These are phyloP conservation scores for Babylonia areolata DNA, from an alignment of 1,140 invertebrate genomes.

Conservation along the genomic window DNA sequence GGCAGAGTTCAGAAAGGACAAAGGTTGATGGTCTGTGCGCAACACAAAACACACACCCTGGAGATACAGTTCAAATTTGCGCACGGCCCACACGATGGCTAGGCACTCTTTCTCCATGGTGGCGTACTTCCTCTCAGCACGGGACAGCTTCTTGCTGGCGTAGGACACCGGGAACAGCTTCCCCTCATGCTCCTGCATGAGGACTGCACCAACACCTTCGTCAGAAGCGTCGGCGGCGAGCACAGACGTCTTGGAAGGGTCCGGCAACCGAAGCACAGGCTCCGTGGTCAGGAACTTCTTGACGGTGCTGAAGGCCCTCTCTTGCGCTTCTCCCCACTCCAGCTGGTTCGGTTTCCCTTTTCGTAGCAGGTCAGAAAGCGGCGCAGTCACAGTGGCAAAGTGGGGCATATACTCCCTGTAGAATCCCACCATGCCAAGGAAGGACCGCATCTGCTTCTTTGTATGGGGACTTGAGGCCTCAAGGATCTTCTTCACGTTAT, in stretches of 20 bases:
- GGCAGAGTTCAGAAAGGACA: slow-evolving; percentile 24
- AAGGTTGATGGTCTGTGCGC: slow-evolving; percentile 44
- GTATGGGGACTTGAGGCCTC: slow-evolving; percentile 47
- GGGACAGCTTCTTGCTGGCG: slow-evolving; percentile 43
- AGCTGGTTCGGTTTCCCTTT: slow-evolving; percentile 49
- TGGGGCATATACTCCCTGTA: slow-evolving; percentile 73
- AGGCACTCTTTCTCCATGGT: slow-evolving; percentile 74
- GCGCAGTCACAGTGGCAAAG: slow-evolving; percentile 64
- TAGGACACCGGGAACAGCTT: too few species aligned
- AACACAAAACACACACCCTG: slow-evolving; percentile 45
- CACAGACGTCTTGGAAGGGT: too few species aligned
- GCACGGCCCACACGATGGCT: slow-evolving; percentile 72
- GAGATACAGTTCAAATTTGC: slow-evolving; percentile 74
- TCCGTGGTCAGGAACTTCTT: slow-evolving; percentile 47
- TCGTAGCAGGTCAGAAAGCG: too few species aligned
- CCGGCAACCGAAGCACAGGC: slow-evolving; percentile 61
- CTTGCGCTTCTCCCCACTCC: slow-evolving; percentile 46
- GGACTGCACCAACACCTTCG: slow-evolving; percentile 53
- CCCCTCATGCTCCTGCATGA: slow-evolving; percentile 52
- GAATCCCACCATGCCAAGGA: slow-evolving; percentile 47
- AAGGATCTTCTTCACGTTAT: slow-evolving; percentile 11
- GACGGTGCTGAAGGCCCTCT: slow-evolving; percentile 46
- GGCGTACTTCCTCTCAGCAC: slow-evolving; percentile 60
- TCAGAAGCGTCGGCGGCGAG: too few species aligned
- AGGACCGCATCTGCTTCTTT: slow-evolving; percentile 66